Percentiles rank a stretch among this genome's conserved stretches.
Conservation (phyloP, 1,140 invertebrate genomes). For the Sminthurinus signatus region DNA sequence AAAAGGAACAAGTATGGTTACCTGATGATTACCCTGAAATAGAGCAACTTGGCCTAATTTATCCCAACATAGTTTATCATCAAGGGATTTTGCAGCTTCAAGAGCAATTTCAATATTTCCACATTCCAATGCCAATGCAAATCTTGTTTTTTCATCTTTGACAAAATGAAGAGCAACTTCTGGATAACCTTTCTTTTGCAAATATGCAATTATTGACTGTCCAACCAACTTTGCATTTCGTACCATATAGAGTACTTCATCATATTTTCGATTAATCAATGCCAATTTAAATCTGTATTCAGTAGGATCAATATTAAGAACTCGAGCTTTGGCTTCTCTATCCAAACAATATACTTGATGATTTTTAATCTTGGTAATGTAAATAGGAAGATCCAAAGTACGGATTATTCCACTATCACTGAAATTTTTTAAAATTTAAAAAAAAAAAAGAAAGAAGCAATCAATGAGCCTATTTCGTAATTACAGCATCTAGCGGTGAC, state of each 20-base stretch:
- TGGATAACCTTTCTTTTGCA: slow-evolving; percentile 99
- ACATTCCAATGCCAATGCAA: slow-evolving; percentile 93
- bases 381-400: slow-evolving; percentile 94
- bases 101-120: slow-evolving; percentile 94
- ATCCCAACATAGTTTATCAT: slow-evolving; percentile 95
- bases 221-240: slow-evolving; percentile 92
- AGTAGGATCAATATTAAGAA: slow-evolving; percentile 91
- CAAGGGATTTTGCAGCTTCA: slow-evolving; percentile 88
- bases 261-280: slow-evolving; percentile 92
- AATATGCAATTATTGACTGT: slow-evolving; percentile 97
- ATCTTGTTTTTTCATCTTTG: slow-evolving; percentile 96
- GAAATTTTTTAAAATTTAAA: no score
- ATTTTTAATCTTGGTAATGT: slow-evolving; percentile 88
- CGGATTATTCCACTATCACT: slow-evolving; percentile 96
- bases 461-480: no score
- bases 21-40: slow-evolving; percentile 90
- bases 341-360: slow-evolving; percentile 92
- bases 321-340: slow-evolving; percentile 79
- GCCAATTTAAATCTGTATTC: slow-evolving; percentile 98
- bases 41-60: slow-evolving; percentile 90
- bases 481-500: no score
- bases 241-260: slow-evolving; percentile 95
- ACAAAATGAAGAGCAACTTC: slow-evolving; percentile 99
- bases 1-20: slow-evolving; percentile 43
- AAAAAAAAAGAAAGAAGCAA: no score